A percentile compares a stretch with the other conserved stretches of the same genome.
Conservation (phyloP, 2,113 vertebrate species). For the Bolborhynchus lineola region DNA sequence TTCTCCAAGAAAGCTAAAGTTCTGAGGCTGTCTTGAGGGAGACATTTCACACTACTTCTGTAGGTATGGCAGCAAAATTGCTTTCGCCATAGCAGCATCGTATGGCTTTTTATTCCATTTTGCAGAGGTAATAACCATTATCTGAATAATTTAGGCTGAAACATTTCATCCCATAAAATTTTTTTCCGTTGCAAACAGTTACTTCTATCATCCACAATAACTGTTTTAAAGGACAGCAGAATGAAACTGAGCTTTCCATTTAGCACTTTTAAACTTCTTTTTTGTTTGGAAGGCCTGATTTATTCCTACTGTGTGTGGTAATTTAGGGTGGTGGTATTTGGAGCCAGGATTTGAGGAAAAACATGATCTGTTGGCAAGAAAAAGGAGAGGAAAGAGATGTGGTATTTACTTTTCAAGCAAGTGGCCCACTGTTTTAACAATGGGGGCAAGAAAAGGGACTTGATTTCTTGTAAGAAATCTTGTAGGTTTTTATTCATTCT, state of each 20-base stretch:
- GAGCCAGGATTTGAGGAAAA: background rate
- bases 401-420: background rate
- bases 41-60: background rate
- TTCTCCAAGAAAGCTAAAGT: background rate
- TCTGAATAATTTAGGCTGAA: conserved; percentile 46
- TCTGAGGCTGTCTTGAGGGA: conserved; percentile 30
- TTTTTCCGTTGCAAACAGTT: conserved; percentile 30
- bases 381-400: background rate
- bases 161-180: background rate
- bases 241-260: background rate
- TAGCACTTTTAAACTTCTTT: background rate
- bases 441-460: background rate
- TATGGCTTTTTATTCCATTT: background rate
- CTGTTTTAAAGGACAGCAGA: background rate
- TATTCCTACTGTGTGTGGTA: background rate
- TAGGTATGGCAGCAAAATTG: background rate
- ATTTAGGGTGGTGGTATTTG: background rate
- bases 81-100: background rate
- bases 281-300: background rate
- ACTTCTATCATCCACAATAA: conserved; percentile 7
- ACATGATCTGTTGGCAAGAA: background rate
- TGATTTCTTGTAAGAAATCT: background rate
- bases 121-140: conserved; percentile 45
- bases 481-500: background rate
- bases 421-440: background rate